Evolutionary conservation across 2,888 invertebrate genomes (phyloP).

Genomic region (Lysandra bellargus): DNA sequence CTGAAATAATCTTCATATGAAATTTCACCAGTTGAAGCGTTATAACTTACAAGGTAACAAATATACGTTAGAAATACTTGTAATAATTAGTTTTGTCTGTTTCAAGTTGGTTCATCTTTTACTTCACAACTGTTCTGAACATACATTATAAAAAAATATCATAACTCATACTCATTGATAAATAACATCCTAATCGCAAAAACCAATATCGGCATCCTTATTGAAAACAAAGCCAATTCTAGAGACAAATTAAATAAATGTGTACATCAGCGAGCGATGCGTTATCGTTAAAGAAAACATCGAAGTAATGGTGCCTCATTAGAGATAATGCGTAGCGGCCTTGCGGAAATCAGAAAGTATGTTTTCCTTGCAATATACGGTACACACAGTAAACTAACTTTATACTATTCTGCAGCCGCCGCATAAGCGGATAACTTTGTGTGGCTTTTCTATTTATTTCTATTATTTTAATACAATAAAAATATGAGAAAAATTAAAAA

Average conservation of each 20-base stretch:
- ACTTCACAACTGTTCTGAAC: not conserved
- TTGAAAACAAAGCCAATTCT: slow-evolving; percentile 19
- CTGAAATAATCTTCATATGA: not conserved
- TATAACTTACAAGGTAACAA: no score
- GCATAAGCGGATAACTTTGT: not conserved
- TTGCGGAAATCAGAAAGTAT: slow-evolving; percentile 37
- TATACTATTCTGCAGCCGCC: not conserved
- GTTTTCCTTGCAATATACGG: slow-evolving; percentile 41
- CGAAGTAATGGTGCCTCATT: slow-evolving; percentile 27
- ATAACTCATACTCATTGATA: not conserved
- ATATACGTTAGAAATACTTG: no score
- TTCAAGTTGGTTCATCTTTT: no score
- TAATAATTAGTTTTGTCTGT: no score
- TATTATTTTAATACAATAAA: no score
- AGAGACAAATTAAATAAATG: slow-evolving; percentile 20
- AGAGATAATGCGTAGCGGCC: slow-evolving; percentile 17
- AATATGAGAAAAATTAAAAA: not conserved
- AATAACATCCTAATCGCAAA: not conserved
- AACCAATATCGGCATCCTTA: not conserved
- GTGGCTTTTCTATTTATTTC: not conserved
- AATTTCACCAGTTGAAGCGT: not conserved
- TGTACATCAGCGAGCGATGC: slow-evolving; percentile 13
- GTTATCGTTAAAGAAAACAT: slow-evolving; percentile 27
- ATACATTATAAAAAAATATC: not conserved
- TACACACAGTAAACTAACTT: not conserved